Evolutionary conservation across 2,113 vertebrate genomes (phyloP).

Genomic region (Monarcha castaneiventris): DNA sequence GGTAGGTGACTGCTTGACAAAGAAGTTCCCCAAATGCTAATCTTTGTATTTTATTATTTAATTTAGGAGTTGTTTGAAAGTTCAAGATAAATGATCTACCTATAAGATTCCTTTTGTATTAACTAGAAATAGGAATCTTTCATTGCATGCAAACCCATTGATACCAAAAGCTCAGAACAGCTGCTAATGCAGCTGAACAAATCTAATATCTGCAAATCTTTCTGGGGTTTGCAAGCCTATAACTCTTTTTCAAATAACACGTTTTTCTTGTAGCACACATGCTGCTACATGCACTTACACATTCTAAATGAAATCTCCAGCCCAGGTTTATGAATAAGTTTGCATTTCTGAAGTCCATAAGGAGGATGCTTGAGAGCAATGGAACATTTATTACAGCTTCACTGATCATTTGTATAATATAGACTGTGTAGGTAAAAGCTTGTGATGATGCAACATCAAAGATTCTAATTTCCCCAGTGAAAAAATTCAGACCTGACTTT

Average conservation of each 20-base stretch:
- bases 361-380: neutral
- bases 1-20: neutral
- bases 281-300: neutral
- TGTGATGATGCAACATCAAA: neutral
- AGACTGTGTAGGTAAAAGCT: neutral
- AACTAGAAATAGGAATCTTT: slow-evolving; percentile 5
- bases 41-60: slow-evolving; percentile 28
- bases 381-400: neutral
- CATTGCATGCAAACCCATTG: neutral
- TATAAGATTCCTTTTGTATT: neutral
- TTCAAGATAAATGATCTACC: neutral
- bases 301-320: neutral
- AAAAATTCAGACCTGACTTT: neutral
- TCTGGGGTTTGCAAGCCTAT: neutral
- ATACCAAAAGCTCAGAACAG: slow-evolving; percentile 32
- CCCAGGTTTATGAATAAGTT: neutral
- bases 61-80: neutral
- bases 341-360: slow-evolving; percentile 1
- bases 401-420: neutral
- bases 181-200: slow-evolving; percentile 40
- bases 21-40: neutral
- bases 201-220: slow-evolving; percentile 14
- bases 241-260: neutral
- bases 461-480: neutral
- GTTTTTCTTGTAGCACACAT: neutral